A percentile compares a stretch with the other conserved stretches of the same genome.
phyloP scores from a whole-genome alignment of 2,797 vertebrate genomes.

The Lacerta viridis region DNA sequence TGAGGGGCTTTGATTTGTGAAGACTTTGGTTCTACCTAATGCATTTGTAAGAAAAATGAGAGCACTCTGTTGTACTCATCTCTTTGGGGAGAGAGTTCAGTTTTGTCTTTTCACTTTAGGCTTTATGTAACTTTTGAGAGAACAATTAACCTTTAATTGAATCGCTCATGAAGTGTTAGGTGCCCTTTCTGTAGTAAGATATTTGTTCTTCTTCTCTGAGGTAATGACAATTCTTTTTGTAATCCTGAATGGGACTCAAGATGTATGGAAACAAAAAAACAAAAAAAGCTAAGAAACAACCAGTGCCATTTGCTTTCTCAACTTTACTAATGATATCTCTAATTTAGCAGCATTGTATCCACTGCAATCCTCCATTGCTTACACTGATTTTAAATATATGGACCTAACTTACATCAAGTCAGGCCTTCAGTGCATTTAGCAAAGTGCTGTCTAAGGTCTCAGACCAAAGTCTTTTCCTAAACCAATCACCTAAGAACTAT shows the following conservation, averaged over 20 bases:
- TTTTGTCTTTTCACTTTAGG: constrained; percentile 17
- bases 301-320: too few relatives aligned
- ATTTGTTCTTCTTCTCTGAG: not conserved
- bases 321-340: not conserved
- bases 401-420: not conserved
- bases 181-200: constrained; percentile 13
- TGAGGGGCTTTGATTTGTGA: not conserved
- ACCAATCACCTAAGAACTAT: not conserved
- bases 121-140: constrained; percentile 34
- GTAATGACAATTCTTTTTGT: constrained; percentile 3
- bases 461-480: not conserved
- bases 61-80: constrained; percentile 7
- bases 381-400: not conserved
- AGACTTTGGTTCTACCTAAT: not conserved
- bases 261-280: not conserved
- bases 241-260: not conserved
- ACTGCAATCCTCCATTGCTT: constrained; percentile 1
- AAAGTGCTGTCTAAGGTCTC: not conserved
- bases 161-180: constrained; percentile 13
- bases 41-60: constrained; percentile 1
- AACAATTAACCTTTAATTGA: constrained; percentile 44
- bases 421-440: not conserved
- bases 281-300: not conserved
- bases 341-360: not conserved
- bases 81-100: constrained; percentile 29